Percentiles rank a stretch among this genome's conserved stretches.
These are phyloP conservation scores for Zaprionus obscuricornis DNA, from an alignment of 2,888 invertebrate species.

Conservation along the genomic window DNA sequence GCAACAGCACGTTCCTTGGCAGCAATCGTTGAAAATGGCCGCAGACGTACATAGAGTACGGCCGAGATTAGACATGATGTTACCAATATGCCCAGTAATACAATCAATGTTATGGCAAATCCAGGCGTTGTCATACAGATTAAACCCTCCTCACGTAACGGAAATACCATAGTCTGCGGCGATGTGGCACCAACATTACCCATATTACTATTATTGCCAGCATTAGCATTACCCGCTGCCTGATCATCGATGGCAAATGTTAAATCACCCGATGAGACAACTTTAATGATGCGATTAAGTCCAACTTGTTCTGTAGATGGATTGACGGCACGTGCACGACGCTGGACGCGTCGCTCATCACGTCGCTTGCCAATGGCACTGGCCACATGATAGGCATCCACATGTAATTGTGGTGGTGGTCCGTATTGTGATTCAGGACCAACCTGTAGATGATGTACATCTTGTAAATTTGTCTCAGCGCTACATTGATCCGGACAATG, in stretches of 20 bases:
- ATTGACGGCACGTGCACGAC: slow-evolving; percentile 86
- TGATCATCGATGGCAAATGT: slow-evolving; percentile 91
- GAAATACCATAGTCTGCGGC: slow-evolving; percentile 89
- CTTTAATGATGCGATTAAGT: slow-evolving; percentile 93
- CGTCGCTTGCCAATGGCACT: slow-evolving; percentile 87
- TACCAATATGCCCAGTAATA: slow-evolving; percentile 91
- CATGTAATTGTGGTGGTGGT: slow-evolving; percentile 86
- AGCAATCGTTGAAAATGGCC: slow-evolving; percentile 86
- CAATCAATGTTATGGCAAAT: slow-evolving; percentile 93
- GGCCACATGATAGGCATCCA: slow-evolving; percentile 86
- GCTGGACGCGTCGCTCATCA: slow-evolving; percentile 88
- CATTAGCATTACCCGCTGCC: slow-evolving; percentile 84
- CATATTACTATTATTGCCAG: slow-evolving; percentile 85
- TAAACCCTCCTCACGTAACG: slow-evolving; percentile 87
- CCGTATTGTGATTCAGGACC: slow-evolving; percentile 88
- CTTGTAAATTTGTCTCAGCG: slow-evolving; percentile 87
- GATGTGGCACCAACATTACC: slow-evolving; percentile 84
- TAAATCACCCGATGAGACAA: slow-evolving; percentile 95
- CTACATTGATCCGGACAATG: slow-evolving; percentile 97
- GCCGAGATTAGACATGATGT: slow-evolving; percentile 94
- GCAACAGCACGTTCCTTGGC: slow-evolving; percentile 83
- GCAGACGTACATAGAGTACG: slow-evolving; percentile 91
- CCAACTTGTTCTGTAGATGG: slow-evolving; percentile 88
- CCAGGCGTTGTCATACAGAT: slow-evolving; percentile 98
- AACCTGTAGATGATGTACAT: slow-evolving; percentile 85